phyloP scores from a whole-genome alignment of 2,888 invertebrate species.

The Taphrorychus bicolor region DNA sequence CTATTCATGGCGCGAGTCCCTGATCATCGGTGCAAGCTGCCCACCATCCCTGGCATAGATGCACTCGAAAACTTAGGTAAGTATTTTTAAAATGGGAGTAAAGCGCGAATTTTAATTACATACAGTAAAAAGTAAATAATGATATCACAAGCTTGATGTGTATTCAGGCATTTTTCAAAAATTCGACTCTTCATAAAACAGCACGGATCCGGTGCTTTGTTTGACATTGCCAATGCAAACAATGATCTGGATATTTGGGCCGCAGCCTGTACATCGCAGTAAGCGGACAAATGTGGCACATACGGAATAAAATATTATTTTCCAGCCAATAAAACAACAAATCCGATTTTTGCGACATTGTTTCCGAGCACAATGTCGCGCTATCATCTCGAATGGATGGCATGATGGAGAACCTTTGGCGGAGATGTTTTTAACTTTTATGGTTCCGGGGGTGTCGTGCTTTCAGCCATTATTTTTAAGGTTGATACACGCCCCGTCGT shows the following conservation, averaged over 20 bases:
- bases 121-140: too few species aligned
- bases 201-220: not conserved
- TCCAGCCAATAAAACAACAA: not conserved
- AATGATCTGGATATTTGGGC: not conserved
- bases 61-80: slow-evolving; percentile 50
- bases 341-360: not conserved
- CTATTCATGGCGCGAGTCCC: slow-evolving; percentile 80
- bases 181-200: not conserved
- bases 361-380: not conserved
- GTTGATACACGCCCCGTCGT: not conserved
- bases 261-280: not conserved
- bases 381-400: not conserved
- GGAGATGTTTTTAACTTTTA: not conserved
- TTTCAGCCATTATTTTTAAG: not conserved
- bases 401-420: not conserved
- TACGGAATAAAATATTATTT: not conserved
- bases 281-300: not conserved
- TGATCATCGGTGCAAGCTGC: slow-evolving; percentile 76
- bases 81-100: not conserved
- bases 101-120: too few species aligned
- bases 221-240: not conserved
- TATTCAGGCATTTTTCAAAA: not conserved
- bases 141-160: not conserved
- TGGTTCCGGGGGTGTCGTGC: not conserved
- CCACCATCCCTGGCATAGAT: slow-evolving; percentile 65